phyloP scores from a whole-genome alignment of 2,113 vertebrate genomes.

The Callipepla californica region DNA sequence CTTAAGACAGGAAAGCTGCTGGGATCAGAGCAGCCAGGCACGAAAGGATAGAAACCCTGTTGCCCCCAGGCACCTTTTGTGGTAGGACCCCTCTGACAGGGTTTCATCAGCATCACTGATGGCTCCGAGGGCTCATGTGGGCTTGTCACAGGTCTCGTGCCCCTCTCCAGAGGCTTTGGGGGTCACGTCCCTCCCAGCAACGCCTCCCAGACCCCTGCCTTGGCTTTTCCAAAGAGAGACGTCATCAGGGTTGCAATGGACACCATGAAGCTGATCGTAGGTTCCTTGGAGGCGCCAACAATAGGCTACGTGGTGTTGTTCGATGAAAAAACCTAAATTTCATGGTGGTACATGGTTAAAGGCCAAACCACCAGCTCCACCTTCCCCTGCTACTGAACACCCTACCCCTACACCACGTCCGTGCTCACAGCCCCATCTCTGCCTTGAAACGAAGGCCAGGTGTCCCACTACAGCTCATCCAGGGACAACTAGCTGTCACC shows the following conservation, averaged over 20 bases:
- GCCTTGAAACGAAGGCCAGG: not conserved
- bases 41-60: not conserved
- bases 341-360: not conserved
- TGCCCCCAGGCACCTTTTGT: not conserved
- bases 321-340: rapidly evolving
- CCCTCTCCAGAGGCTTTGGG: not conserved
- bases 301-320: not conserved
- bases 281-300: not conserved
- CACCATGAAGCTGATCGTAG: not conserved
- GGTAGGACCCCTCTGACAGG: not conserved
- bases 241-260: rapidly evolving
- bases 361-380: not conserved
- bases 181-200: not conserved
- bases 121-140: not conserved
- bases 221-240: not conserved
- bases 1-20: not conserved
- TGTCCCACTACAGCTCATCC: not conserved
- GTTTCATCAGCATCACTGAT: not conserved
- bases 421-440: not conserved
- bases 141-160: not conserved
- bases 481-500: not conserved
- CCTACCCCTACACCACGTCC: not conserved
- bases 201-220: not conserved
- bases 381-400: not conserved
- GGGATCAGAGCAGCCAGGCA: not conserved